Base-by-base conservation (phyloP, 2,797 vertebrate genomes). In the Bryconaethiops microstoma region DNA sequence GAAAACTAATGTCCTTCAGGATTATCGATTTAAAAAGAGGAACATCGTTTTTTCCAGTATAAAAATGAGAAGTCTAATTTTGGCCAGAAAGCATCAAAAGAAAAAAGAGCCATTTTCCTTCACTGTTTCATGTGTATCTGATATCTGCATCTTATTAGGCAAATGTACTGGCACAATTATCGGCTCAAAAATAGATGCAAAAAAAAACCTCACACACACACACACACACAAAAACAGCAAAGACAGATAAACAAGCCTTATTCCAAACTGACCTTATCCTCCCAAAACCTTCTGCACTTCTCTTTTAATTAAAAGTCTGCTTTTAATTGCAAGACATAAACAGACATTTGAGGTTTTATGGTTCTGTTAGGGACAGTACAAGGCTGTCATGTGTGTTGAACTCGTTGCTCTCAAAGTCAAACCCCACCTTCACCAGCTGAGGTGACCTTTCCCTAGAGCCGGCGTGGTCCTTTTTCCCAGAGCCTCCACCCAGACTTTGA, bases 401-500 rank as follows among this genome's bases (percentile, higher is more conserved):
- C 16, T 45, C 29, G 6, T 39, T 52, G 64, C 23, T 77, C 54
- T 76, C 75, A 50, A 63, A 80, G 35, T 77, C 40, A 70, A 45
- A 68, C 16, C 60, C 74, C 52, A 73, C 59, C 69, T 62, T 68
- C 78, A 69, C 69, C 59, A 19, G 69, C 39, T 17, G 45, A 68
- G 35, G 21, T 70, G 70, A 48, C 25, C 63, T 79, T 57, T 65
- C 77, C 45, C 60, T 72, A 76, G 68, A 64, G 39, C 81, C 76
- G 29, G 4, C 50, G 52, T 78, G 77, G 59, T 39, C 48, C 48
- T 14, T 42, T 19, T 40, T 35, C 16, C 55, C 25, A 29, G 12
- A 19, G 4, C 48, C 45, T 81, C 67, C 23, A 35, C 25, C 29
- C 59, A 4, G 45, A 67, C 86, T 88, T 65, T 67, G 57, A 82